A percentile compares a stretch with the other conserved stretches of the same genome.
These are phyloP conservation scores for Nicator chloris DNA, from an alignment of 2,113 vertebrate genomes.

Conservation along the genomic window DNA sequence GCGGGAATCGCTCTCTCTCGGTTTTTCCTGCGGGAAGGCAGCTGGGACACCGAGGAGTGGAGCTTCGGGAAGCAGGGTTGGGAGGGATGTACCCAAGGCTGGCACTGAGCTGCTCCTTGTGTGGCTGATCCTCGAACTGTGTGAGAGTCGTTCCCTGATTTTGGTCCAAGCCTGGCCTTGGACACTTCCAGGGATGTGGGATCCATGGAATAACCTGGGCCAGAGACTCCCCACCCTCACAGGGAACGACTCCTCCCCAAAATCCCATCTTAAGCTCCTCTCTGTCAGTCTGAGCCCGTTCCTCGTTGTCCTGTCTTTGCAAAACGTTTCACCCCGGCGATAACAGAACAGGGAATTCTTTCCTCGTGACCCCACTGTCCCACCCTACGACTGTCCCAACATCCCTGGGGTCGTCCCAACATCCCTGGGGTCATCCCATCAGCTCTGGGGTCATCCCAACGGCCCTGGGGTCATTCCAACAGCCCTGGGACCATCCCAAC, in stretches of 20 bases:
- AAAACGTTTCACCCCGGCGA: too few species aligned
- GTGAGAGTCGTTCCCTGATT: background rate
- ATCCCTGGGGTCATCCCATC: too few species aligned
- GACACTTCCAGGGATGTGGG: background rate
- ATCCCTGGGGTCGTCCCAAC: accelerated
- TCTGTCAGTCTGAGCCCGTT: too few species aligned
- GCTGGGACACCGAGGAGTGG: background rate
- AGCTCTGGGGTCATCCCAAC: accelerated
- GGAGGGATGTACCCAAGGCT: background rate
- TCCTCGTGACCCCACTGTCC: background rate
- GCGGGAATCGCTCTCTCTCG: accelerated
- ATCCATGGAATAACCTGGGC: background rate
- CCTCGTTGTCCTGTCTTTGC: background rate
- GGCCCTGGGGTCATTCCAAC: background rate
- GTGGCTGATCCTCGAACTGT: background rate
- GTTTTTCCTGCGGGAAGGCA: background rate
- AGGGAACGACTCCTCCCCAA: background rate
- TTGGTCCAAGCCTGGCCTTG: background rate
- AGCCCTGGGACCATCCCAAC: background rate
- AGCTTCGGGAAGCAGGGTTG: background rate
- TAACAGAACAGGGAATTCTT: background rate
- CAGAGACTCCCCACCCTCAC: background rate
- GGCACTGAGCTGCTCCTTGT: background rate
- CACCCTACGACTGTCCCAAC: background rate
- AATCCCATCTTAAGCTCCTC: accelerated